Base-by-base conservation (phyloP, 2,113 vertebrate species). In the Rallus limicola region DNA sequence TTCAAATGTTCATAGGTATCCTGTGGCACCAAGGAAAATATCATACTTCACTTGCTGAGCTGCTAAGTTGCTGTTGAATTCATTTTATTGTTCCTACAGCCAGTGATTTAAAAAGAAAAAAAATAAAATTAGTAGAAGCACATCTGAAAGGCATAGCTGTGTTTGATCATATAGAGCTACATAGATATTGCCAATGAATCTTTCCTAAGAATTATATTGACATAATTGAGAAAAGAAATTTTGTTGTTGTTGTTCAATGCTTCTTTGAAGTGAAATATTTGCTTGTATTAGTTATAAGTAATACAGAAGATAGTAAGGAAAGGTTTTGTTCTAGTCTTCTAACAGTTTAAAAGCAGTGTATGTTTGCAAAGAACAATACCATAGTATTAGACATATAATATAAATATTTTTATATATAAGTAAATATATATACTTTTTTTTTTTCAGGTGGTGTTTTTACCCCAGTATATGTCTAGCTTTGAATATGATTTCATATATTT, bases 1-100 rank as follows among this genome's bases (percentile, higher is more conserved):
- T 93, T 89, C 72, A 95, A 88, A 86, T 77, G 42, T 92, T 96
- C 87, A 77, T 31, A 90, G 86, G 60, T 84, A 67, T 90, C 71
- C 88, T 90, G 90, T 5, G 5, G 67, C 56, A 84, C 46, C 20
- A 63, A 93, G n/a, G 33, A 87, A 90, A 96, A 94, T 42, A 88
- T 19, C 77, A 90, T 75, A 46, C 53, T n/a, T n/a, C 64, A 75
- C 91, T 96, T 82, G 48, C 83, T 94, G 59, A 77, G 75, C n/a
- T 92, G 55, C 76, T 88, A 79, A 90, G 76, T 81, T 59, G 53
- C 29, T 14, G 55, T 42, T 56, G 36, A 82, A 95, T 92, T 77
- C 68, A 53, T 75, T 69, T 86, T 82, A 44, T 93, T 56, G n/a
- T 78, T 88, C 86, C 65, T 84, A 81, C 50, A 72, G 25, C 4